These are phyloP conservation scores for Typhlichthys subterraneus DNA, from an alignment of 2,797 vertebrate genomes.

Conservation along the genomic window DNA sequence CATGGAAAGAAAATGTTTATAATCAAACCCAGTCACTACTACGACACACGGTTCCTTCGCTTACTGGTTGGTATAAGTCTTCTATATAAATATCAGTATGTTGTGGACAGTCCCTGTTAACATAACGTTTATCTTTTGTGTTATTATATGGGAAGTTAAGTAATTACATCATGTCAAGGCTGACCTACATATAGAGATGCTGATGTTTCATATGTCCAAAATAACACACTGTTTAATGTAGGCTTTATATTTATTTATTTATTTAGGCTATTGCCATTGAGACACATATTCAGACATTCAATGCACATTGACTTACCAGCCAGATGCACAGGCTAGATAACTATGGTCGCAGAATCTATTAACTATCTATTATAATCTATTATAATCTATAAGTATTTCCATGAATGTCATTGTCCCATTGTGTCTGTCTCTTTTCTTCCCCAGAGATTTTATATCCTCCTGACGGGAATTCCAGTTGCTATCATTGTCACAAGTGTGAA, in stretches of 20 bases:
- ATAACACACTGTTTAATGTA: no score
- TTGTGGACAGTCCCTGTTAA: no score
- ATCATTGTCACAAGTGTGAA: constrained; percentile 83
- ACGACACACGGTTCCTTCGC: constrained; percentile 86
- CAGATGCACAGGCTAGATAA: not conserved
- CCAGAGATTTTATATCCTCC: constrained; percentile 84
- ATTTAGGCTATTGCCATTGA: no score
- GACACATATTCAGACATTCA: not conserved
- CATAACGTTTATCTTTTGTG: no score
- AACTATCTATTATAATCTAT: no score
- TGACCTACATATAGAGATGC: no score
- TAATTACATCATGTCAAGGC: no score
- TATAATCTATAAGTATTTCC: no score
- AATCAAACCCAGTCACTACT: constrained; percentile 82
- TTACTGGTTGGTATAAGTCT: constrained; percentile 80
- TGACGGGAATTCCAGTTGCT: constrained; percentile 87
- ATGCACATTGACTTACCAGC: not conserved
- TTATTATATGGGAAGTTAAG: no score
- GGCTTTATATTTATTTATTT: no score
- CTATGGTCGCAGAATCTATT: not conserved
- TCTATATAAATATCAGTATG: not conserved
- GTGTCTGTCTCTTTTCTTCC: constrained; percentile 6
- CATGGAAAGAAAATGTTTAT: constrained; percentile 89
- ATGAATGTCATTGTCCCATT: not conserved
- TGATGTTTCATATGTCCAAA: no score